Evolutionary conservation across 2,888 invertebrate genomes (phyloP), one percentile per base, ranked within the genome.

Genomic region (Tromatobia lineatoria): DNA sequence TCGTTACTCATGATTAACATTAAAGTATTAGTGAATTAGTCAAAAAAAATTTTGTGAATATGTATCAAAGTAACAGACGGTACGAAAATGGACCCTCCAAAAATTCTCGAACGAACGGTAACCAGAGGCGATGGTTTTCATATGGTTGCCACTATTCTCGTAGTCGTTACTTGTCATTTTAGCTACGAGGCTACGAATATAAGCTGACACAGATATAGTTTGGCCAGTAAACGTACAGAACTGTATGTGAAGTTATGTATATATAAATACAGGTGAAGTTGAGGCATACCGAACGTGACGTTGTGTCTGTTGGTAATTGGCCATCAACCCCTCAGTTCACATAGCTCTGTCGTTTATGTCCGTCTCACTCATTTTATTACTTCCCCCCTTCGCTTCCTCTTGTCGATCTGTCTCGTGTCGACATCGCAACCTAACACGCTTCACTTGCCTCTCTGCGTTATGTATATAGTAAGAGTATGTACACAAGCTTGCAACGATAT

Each of bases 251-350:
- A 18, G 1, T n/a, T 18, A 50, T 25, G 20, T 50, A 69, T 59
- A n/a, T 59, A n/a, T 10, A 38, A 50, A 50, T 13, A 34, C n/a
- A 15, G 29, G 15, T 4, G 23, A 54, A 54, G 11, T 23, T 20
- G n/a, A 47, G 47, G 18, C 29, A 61, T n/a, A n/a, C 42, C 10
- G 52, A 66, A 18, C 23, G 66, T 38, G 34, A 76, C 52, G 20
- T n/a, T 67, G 52, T 70, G 69, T 34, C 67, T 64, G 70, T 76
- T 64, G 20, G 34, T 64, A 57, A 70, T 81, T 70, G 42, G 34
- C 61, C 61, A 45, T 76, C 75, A 34, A 64, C 61, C 61, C 70
- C 1, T 11, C 54, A 11, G 20, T n/a, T 6, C 25, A 18, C 29
- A 8, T 47, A 6, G 11, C 54, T 18, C 23, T 11, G 13, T 54